Percentiles rank a stretch among this genome's conserved stretches.
phyloP scores from a whole-genome alignment of 2,113 vertebrate species.

The Neolamprologus ventralis region DNA sequence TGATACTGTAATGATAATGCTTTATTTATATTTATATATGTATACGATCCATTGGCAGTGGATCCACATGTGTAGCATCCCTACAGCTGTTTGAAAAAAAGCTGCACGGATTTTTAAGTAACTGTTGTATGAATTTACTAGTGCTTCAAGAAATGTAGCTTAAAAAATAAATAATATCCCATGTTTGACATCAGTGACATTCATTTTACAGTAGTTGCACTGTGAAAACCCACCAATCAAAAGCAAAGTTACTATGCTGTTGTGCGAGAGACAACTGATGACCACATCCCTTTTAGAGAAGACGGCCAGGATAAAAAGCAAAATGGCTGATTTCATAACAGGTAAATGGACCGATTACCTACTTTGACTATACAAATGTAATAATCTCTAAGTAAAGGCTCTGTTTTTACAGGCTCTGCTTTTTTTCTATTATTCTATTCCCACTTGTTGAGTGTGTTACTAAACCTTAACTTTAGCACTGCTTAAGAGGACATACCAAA shows the following conservation, averaged over 20 bases:
- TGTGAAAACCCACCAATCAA: background rate
- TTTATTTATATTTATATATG: background rate
- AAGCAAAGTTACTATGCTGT: background rate
- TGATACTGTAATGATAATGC: background rate
- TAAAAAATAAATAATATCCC: background rate
- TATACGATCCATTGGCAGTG: background rate
- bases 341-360: background rate
- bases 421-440: background rate
- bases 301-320: background rate
- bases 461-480: background rate
- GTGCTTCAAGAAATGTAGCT: background rate
- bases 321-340: background rate
- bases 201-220: background rate
- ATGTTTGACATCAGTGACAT: background rate
- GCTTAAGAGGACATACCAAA: background rate
- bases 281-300: background rate
- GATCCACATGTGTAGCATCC: background rate
- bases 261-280: background rate
- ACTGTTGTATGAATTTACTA: background rate
- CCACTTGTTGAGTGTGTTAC: background rate
- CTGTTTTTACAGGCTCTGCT: background rate
- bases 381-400: background rate
- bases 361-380: background rate
- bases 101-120: background rate
- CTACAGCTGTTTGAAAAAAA: background rate